Base-by-base conservation (phyloP, 1,140 invertebrate genomes). In the Daktulosphaira vitifoliae region DNA sequence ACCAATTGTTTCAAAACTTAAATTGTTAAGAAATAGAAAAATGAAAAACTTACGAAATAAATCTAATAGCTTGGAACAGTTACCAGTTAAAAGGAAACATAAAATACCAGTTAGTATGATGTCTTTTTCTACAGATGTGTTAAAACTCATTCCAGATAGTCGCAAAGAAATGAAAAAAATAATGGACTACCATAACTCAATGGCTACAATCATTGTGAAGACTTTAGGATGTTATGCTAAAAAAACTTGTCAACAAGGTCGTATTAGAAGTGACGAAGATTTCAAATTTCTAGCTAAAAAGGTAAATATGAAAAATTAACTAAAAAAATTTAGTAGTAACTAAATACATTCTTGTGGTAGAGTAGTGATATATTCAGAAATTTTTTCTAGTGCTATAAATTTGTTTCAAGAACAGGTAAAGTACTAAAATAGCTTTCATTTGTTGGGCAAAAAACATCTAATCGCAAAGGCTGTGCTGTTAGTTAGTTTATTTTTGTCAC, bases 281-380 rank as follows among this genome's bases (percentile, higher is more conserved):
- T 62, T 62, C 46, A 62, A 62, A 33, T 62, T 23, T 11, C 56
- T 62, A 44, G 56, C 56, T 6, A 62, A 48, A 62, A 62, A 62
- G 18, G 56, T 62, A 62, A 62, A 2, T 46, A 48, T 18, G 18
- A 20, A 33, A 15, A 20, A 46, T 18, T 42, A 18, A 6, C 33
- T 37, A 13, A 7, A 7, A 37, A 13, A n/a, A n/a, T n/a, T n/a
- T n/a, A n/a, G n/a, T n/a, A n/a, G n/a, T n/a, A n/a, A n/a, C n/a
- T n/a, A 33, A 33, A 33, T 33, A 33, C 29, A 33, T 33, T 33
- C 11, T 6, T 33, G n/a, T 44, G 4, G n/a, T 44, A 44, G 9
- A 44, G 18, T 46, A 16, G 23, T 44, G 16, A 25, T 13, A 1
- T 44, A 9, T 29, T 51, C 6, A 2, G 29, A 6, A 22, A 62